Percentiles rank a stretch among this genome's conserved stretches.
These are phyloP conservation scores for Pandemis heparana DNA, from an alignment of 2,888 invertebrate species.

Conservation along the genomic window DNA sequence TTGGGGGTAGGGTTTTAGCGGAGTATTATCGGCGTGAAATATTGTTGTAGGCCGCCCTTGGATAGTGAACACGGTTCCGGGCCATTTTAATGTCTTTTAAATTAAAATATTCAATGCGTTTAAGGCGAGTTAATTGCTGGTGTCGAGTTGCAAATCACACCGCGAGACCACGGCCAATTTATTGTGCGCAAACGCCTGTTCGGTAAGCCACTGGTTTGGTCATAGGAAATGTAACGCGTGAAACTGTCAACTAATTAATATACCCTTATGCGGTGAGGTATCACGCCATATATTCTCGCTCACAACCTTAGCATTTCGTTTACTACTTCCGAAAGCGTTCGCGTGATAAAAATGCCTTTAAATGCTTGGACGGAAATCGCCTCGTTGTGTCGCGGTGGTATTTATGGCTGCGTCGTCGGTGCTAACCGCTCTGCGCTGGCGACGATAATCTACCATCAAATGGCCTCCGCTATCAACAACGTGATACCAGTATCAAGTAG, in stretches of 20 bases:
- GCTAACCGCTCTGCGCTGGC: slow-evolving; percentile 57
- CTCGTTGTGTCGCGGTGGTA: slow-evolving; percentile 55
- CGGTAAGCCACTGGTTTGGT: slow-evolving; percentile 49
- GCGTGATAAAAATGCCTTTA: slow-evolving; percentile 51
- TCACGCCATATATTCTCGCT: slow-evolving; percentile 34
- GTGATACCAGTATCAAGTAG: slow-evolving; percentile 62
- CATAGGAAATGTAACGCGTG: slow-evolving; percentile 48
- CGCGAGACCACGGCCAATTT: slow-evolving; percentile 44
- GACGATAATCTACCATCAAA: slow-evolving; percentile 59
- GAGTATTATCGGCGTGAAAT: slow-evolving; percentile 66
- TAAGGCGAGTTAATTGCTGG: slow-evolving; percentile 66
- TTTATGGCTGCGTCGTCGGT: slow-evolving; percentile 70
- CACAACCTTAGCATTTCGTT: slow-evolving; percentile 42
- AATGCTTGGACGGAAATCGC: slow-evolving; percentile 57
- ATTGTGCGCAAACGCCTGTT: slow-evolving; percentile 47
- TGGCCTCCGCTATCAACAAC: slow-evolving; percentile 55
- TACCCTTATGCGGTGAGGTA: slow-evolving; percentile 45
- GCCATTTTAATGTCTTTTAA: slow-evolving; percentile 77
- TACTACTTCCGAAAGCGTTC: slow-evolving; percentile 39
- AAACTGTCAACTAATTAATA: slow-evolving; percentile 43
- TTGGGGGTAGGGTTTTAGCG: slow-evolving; percentile 61
- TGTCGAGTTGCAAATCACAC: slow-evolving; percentile 64
- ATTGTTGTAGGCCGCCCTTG: slow-evolving; percentile 72
- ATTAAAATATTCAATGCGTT: slow-evolving; percentile 67
- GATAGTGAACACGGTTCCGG: slow-evolving; percentile 67